A percentile compares a stretch with the other conserved stretches of the same genome.
Evolutionary conservation across 2,113 vertebrate genomes (phyloP).

Genomic region (Psilopsiagon aymara): DNA sequence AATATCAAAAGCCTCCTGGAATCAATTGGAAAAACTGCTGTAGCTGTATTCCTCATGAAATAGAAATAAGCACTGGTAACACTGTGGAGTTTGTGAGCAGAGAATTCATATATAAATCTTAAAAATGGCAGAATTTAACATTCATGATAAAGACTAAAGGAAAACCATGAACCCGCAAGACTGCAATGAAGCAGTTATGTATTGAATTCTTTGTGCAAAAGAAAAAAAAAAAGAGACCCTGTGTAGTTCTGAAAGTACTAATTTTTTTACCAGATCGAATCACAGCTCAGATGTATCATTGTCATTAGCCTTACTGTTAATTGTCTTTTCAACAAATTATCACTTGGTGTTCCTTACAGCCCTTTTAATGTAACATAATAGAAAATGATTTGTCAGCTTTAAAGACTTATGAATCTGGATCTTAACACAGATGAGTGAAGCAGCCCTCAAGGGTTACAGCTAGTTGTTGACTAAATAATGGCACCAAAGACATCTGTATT

Average conservation of each 20-base stretch:
- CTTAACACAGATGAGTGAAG: not conserved
- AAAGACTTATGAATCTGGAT: not conserved
- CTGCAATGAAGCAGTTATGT: not conserved
- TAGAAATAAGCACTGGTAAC: fast-evolving
- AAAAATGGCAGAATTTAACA: not conserved
- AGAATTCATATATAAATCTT: not conserved
- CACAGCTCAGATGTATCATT: not conserved
- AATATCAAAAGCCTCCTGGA: not conserved
- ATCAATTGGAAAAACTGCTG: not conserved
- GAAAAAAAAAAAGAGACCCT: not conserved
- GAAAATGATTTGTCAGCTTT: constrained; percentile 27
- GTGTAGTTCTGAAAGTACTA: not conserved
- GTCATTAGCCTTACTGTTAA: constrained; percentile 38
- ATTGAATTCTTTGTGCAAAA: not conserved
- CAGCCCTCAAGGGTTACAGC: not conserved
- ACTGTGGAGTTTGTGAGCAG: not conserved
- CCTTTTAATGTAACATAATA: constrained; percentile 26
- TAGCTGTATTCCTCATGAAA: not conserved
- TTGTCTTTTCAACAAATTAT: constrained; percentile 38
- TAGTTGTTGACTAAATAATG: not conserved
- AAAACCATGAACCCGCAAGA: not conserved
- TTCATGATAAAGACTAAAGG: not conserved
- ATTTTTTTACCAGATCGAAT: constrained; percentile 28
- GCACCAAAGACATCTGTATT: not conserved
- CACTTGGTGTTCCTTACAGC: constrained; percentile 4